Evolutionary conservation across 37 sponge, comb jelly and placozoan genomes (phyloP), one percentile per base, ranked within the genome.

Genomic region (Halichondria panicea): DNA sequence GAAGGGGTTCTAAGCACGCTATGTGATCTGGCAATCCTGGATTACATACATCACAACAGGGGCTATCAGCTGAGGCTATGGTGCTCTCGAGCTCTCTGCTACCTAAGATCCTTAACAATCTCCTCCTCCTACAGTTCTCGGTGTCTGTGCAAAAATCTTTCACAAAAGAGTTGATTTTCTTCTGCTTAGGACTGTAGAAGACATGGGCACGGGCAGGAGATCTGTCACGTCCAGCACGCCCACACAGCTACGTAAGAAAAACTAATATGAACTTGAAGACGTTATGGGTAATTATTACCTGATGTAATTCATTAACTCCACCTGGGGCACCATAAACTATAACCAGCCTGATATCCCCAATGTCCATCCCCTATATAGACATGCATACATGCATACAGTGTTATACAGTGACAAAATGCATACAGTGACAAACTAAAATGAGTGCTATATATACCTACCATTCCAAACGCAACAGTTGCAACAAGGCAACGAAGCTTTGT

Each of bases 361-460:
- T 44, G 30, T 69, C 52, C 70, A 69, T 69, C 8, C 70, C 50
- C 70, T 66, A 22, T 38, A 34, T n/a, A 59, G 7, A 59, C 11
- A 59, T 24, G 7, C 7, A 8, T n/a, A 59, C 22, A 24, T 24
- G 11, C 27, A 59, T 22, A 59, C 61, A 24, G 27, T 24, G 22
- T 24, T n/a, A 59, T 12, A 25, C 61, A 12, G 21, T 7, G 12
- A 35, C 27, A 11, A 38, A 35, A 34, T 15, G n/a, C n/a, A n/a
- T n/a, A n/a, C n/a, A n/a, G n/a, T n/a, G n/a, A n/a, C n/a, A n/a
- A n/a, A n/a, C n/a, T n/a, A n/a, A n/a, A n/a, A n/a, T n/a, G n/a
- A n/a, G n/a, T n/a, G n/a, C n/a, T n/a, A 9, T 60, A 11, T 8
- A 33, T 66, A n/a, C 67, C 4, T 66, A 66, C 67, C 67, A 66